Evolutionary conservation across 2,797 vertebrate genomes (phyloP).

Genomic region (Schizopygopsis malacanthus): DNA sequence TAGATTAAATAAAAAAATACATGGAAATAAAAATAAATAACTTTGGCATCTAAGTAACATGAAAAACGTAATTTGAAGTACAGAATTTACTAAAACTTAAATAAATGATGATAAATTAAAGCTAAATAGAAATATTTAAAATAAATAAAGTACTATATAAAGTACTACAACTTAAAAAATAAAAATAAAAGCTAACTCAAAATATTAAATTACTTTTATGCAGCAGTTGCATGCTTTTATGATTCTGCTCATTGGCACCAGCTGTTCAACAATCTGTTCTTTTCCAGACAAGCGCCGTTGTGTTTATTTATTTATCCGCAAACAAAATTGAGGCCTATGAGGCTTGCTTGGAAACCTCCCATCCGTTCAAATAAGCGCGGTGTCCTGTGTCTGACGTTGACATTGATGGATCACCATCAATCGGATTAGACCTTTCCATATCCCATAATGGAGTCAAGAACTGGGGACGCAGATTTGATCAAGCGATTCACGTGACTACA

Average conservation of each 20-base stretch:
- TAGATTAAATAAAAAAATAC: too few species aligned
- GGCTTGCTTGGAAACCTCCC: slow-evolving; percentile 41
- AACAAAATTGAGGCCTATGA: slow-evolving; percentile 50
- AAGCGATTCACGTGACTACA: neutral
- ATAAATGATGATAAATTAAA: too few species aligned
- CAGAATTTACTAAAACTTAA: too few species aligned
- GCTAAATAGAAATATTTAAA: too few species aligned
- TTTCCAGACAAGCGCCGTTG: slow-evolving; percentile 42
- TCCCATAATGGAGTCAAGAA: slow-evolving; percentile 47
- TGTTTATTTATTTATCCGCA: slow-evolving; percentile 52
- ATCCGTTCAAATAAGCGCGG: slow-evolving; percentile 33
- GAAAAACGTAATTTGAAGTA: too few species aligned
- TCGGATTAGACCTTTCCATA: slow-evolving; percentile 40
- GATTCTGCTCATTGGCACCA: slow-evolving; percentile 56
- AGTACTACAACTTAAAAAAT: neutral
- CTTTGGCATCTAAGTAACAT: too few species aligned
- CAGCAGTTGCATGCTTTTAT: slow-evolving; percentile 61
- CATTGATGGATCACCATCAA: slow-evolving; percentile 42
- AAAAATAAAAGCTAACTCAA: neutral
- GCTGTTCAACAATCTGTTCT: slow-evolving; percentile 64
- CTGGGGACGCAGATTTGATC: slow-evolving; percentile 39
- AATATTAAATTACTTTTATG: neutral
- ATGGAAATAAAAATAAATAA: too few species aligned
- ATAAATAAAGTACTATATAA: too few species aligned
- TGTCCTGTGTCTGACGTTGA: slow-evolving; percentile 31